Base-by-base conservation (phyloP, 1,140 invertebrate genomes). In the Helicoverpa armigera region DNA sequence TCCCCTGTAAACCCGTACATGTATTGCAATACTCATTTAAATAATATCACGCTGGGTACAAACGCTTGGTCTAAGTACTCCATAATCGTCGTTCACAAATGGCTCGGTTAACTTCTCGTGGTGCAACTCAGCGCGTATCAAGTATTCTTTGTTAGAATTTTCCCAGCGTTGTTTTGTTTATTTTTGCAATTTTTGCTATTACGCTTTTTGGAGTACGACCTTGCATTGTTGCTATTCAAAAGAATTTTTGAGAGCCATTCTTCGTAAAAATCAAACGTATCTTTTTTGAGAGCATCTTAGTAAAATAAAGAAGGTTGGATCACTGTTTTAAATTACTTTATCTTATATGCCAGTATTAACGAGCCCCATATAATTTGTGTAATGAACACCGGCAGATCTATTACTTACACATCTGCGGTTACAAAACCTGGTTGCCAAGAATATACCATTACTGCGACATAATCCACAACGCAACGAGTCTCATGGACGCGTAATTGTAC, bases 61-160 rank as follows among this genome's bases (percentile, higher is more conserved):
- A 77, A 54, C 31, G 31, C 31, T 29, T 58, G 35, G 43, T 35
- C 35, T 75, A 75, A 75, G 16, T 54, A n/a, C 50, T 51, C 61
- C 67, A 77, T 77, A 77, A 77, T 77, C 75, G 61, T 63, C 29
- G 75, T 50, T 77, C 75, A 67, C 60, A 77, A 77, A 77, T 65
- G 23, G 75, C 60, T 35, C 53, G 53, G 61, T 65, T 54, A 77
- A 50, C n/a, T 31, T 53, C 16, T 23, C n/a, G 7, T 65, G 50
- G 35, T 60, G 75, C 75, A 54, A 75, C 29, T 11, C 14, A 14
- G 75, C 75, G 29, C 54, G 43, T 53, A 77, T 53, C 13, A 29
- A 10, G 12, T 2, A 14, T 35, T 67, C 75, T 77, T 77, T 77
- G 75, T 77, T 61, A 50, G 9, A 29, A 53, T 53, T 67, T 63